These are phyloP conservation scores for Tillus elongatus DNA, from an alignment of 2,888 invertebrate genomes.

Conservation along the genomic window DNA sequence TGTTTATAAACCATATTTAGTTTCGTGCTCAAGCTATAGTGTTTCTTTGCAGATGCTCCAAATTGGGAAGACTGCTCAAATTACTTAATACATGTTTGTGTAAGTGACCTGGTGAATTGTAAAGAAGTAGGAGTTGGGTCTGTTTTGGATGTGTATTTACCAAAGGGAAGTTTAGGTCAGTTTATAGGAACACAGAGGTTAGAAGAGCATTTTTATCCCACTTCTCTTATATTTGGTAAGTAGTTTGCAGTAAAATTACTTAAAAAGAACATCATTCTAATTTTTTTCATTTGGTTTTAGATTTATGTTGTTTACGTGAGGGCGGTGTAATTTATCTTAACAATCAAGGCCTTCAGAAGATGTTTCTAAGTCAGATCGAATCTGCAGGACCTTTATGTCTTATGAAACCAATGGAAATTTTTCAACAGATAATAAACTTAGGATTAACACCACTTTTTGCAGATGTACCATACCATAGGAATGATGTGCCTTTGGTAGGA, in stretches of 20 bases:
- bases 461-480: too few relatives aligned
- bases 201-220: slow-evolving; percentile 79
- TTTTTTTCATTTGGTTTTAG: slow-evolving; percentile 19
- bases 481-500: too few relatives aligned
- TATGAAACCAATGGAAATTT: slow-evolving; percentile 51
- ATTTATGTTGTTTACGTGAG: slow-evolving; percentile 47
- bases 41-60: slow-evolving; percentile 28
- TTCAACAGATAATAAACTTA: slow-evolving; percentile 47
- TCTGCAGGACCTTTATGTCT: slow-evolving; percentile 52
- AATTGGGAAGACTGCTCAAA: slow-evolving; percentile 39
- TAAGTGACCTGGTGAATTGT: slow-evolving; percentile 26
- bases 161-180: slow-evolving; percentile 47
- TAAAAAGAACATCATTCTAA: not conserved
- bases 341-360: slow-evolving; percentile 54
- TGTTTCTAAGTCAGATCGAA: slow-evolving; percentile 50
- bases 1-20: too few relatives aligned
- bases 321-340: slow-evolving; percentile 45
- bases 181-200: slow-evolving; percentile 58
- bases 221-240: slow-evolving; percentile 70
- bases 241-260: slow-evolving; percentile 18
- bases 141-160: slow-evolving; percentile 47
- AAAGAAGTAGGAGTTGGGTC: slow-evolving; percentile 17
- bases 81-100: slow-evolving; percentile 31
- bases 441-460: slow-evolving; percentile 53
- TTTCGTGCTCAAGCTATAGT: too few relatives aligned